Evolutionary conservation across 2,113 vertebrate species (phyloP).

Genomic region (Pelobates fuscus): DNA sequence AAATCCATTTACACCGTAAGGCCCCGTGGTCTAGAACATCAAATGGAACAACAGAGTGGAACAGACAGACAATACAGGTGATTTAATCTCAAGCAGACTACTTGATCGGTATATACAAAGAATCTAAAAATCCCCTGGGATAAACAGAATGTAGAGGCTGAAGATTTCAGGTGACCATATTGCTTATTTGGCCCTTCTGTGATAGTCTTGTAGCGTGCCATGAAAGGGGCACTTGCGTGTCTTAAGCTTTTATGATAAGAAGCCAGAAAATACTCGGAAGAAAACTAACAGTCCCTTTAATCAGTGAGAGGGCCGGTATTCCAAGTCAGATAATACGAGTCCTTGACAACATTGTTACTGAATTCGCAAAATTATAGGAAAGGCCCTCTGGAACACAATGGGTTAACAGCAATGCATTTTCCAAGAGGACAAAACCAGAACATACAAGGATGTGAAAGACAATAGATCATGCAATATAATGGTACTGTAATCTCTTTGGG

Average conservation of each 20-base stretch:
- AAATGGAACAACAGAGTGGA: conserved; percentile 66
- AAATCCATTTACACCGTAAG: conserved; percentile 73
- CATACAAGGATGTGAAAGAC: no score
- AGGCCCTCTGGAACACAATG: no score
- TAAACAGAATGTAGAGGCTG: background rate
- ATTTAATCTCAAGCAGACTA: conserved; percentile 4
- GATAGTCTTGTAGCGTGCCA: background rate
- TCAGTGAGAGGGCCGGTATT: no score
- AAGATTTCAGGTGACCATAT: background rate
- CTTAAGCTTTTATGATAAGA: background rate
- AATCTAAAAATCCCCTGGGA: background rate
- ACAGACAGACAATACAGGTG: conserved; percentile 1
- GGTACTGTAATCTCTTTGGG: no score
- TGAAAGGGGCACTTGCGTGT: background rate
- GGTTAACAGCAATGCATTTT: no score
- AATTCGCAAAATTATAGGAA: no score
- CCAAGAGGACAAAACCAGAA: no score
- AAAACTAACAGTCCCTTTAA: no score
- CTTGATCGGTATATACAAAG: conserved; percentile 6
- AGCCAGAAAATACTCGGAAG: background rate
- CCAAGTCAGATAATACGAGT: no score
- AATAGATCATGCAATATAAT: no score
- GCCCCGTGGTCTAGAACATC: conserved; percentile 73
- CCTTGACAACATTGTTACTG: no score
- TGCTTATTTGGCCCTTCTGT: conserved; percentile 1